phyloP scores from a whole-genome alignment of 2,888 invertebrate genomes.

The Tenthredo distinguenda region DNA sequence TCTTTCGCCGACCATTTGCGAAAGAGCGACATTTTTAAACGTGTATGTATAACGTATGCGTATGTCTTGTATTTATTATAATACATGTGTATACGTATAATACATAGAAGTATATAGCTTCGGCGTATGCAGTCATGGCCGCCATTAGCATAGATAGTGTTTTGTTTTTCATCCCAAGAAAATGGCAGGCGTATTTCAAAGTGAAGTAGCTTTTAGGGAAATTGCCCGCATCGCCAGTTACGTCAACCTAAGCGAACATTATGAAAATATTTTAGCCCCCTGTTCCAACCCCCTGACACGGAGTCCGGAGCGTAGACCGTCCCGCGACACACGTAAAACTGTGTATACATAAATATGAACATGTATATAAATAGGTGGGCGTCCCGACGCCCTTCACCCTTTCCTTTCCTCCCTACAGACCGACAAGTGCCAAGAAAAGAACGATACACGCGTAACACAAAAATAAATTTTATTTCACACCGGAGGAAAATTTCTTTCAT shows the following conservation, averaged over 20 bases:
- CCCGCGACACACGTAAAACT: constrained; percentile 34
- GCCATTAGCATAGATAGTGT: constrained; percentile 56
- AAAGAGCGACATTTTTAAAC: constrained; percentile 26
- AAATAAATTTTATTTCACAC: constrained; percentile 10
- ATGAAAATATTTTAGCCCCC: constrained; percentile 48
- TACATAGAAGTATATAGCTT: constrained; percentile 22
- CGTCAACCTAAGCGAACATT: constrained; percentile 55
- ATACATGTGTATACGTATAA: constrained; percentile 12
- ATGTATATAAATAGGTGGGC: constrained; percentile 32
- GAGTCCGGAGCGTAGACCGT: background rate
- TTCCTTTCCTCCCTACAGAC: background rate
- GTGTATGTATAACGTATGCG: background rate
- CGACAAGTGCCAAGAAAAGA: constrained; percentile 25
- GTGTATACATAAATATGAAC: constrained; percentile 4
- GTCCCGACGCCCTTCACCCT: constrained; percentile 16
- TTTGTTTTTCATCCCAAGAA: constrained; percentile 55
- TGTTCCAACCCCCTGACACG: background rate
- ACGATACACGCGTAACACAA: background rate
- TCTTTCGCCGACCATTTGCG: constrained; percentile 28
- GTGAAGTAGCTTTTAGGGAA: constrained; percentile 55
- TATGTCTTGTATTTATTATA: background rate
- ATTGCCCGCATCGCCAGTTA: constrained; percentile 55
- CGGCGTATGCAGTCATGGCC: constrained; percentile 47
- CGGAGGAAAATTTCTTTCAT: background rate
- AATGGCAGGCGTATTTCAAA: constrained; percentile 54